These are phyloP conservation scores for Sebastes taczanowskii DNA, from an alignment of 2,797 vertebrate species.

Conservation along the genomic window DNA sequence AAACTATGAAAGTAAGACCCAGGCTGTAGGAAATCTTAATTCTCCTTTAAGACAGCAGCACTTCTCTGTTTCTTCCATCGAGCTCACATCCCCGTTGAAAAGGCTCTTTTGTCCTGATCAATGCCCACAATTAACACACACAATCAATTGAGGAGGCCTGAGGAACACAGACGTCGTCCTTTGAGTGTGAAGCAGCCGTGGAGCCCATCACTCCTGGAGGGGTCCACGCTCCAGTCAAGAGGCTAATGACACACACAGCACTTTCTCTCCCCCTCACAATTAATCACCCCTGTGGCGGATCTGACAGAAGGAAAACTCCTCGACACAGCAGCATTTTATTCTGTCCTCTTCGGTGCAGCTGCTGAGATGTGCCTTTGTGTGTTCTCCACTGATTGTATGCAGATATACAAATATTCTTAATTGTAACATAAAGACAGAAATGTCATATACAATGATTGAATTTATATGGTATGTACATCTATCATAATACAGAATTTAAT, in stretches of 20 bases:
- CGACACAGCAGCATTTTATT: conserved; percentile 18
- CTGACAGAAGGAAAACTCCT: conserved; percentile 43
- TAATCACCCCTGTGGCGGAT: conserved; percentile 53
- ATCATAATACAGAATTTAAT: background rate
- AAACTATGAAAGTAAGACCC: background rate
- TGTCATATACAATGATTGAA: background rate
- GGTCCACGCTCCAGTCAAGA: conserved; percentile 63
- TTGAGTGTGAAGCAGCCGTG: conserved; percentile 34
- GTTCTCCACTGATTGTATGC: background rate
- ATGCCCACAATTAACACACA: conserved; percentile 73
- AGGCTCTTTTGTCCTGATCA: conserved; percentile 61
- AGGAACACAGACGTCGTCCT: conserved; percentile 48
- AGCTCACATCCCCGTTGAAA: conserved; percentile 5
- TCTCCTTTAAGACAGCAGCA: background rate
- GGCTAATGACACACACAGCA: conserved; percentile 68
- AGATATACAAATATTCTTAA: background rate
- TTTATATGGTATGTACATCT: background rate
- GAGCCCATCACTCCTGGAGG: conserved; percentile 57
- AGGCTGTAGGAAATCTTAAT: background rate
- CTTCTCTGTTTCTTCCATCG: background rate
- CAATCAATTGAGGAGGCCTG: conserved; percentile 57
- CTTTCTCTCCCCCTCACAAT: conserved; percentile 35
- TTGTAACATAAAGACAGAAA: background rate
- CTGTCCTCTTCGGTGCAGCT: background rate
- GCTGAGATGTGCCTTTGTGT: background rate